Conservation (phyloP, 1,140 invertebrate genomes). For the Aphis craccivora region DNA sequence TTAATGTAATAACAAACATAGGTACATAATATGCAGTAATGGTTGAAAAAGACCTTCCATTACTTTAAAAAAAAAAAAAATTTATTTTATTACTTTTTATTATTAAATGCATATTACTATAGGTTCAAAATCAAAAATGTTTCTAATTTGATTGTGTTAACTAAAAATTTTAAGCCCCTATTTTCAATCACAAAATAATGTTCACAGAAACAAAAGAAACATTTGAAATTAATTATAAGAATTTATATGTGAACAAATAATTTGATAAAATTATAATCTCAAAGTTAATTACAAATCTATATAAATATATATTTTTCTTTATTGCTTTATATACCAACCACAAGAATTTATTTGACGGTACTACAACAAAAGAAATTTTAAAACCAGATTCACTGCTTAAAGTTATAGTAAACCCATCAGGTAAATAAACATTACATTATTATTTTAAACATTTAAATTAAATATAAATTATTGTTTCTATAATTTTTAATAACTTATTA, state of each 20-base stretch:
- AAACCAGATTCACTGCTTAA: constrained; percentile 40
- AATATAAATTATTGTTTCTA: constrained; percentile 5
- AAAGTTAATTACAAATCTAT: not conserved
- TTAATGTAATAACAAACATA: not conserved
- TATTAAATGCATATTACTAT: not conserved
- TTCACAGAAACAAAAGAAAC: not conserved
- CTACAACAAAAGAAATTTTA: not conserved
- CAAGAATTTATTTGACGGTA: constrained; percentile 13
- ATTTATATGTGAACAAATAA: not conserved
- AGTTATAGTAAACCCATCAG: constrained; percentile 49
- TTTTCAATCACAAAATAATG: not conserved
- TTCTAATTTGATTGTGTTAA: not conserved
- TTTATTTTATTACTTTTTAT: not conserved
- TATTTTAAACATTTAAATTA: constrained; percentile 1
- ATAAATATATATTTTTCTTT: not conserved
- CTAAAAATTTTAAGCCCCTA: not conserved
- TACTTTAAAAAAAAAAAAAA: not conserved
- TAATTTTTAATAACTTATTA: not conserved
- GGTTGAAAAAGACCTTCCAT: not conserved
- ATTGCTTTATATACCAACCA: not conserved
- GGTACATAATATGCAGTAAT: not conserved
- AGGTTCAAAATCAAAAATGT: not conserved
- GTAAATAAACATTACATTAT: constrained; percentile 33
- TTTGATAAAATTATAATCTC: not conserved
- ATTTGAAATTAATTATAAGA: not conserved